Evolutionary conservation across 1,140 invertebrate species (phyloP).

Genomic region (Scaptomyza montana): DNA sequence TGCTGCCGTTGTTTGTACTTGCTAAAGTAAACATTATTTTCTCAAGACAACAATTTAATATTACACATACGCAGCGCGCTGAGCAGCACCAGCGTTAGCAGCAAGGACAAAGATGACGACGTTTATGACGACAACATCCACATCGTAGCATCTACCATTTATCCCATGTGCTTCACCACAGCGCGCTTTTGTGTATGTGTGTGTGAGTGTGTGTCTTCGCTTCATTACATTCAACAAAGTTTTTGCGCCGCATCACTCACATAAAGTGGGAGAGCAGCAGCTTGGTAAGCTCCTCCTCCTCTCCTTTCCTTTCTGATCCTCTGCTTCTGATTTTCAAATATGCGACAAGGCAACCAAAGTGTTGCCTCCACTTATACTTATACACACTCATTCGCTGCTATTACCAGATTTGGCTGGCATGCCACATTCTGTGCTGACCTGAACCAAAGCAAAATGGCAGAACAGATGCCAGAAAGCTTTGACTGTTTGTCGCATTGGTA

Average conservation of each 20-base stretch:
- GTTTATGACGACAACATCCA: constrained; percentile 32
- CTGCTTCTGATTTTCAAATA: constrained; percentile 51
- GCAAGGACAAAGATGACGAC: constrained; percentile 35
- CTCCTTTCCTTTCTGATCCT: not conserved
- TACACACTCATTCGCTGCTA: constrained; percentile 17
- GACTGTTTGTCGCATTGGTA: constrained; percentile 65
- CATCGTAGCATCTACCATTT: constrained; percentile 46
- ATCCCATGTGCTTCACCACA: constrained; percentile 20
- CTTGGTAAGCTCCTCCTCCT: too few relatives aligned
- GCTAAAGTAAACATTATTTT: constrained; percentile 74
- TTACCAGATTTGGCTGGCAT: constrained; percentile 25
- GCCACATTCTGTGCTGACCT: constrained; percentile 13
- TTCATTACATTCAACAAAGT: constrained; percentile 58
- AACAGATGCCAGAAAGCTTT: constrained; percentile 1
- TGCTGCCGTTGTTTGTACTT: constrained; percentile 56
- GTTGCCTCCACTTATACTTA: constrained; percentile 19
- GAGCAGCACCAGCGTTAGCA: constrained; percentile 2
- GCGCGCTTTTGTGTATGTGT: not conserved
- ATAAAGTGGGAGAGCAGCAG: constrained; percentile 45
- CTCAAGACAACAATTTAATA: constrained; percentile 79
- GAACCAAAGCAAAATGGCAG: not conserved
- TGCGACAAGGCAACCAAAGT: constrained; percentile 2
- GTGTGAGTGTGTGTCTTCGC: not conserved
- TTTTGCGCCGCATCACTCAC: constrained; percentile 62
- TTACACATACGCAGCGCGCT: constrained; percentile 72